These are phyloP conservation scores for Hirtodrosophila histrioides DNA, from an alignment of 2,888 invertebrate genomes.

Conservation along the genomic window DNA sequence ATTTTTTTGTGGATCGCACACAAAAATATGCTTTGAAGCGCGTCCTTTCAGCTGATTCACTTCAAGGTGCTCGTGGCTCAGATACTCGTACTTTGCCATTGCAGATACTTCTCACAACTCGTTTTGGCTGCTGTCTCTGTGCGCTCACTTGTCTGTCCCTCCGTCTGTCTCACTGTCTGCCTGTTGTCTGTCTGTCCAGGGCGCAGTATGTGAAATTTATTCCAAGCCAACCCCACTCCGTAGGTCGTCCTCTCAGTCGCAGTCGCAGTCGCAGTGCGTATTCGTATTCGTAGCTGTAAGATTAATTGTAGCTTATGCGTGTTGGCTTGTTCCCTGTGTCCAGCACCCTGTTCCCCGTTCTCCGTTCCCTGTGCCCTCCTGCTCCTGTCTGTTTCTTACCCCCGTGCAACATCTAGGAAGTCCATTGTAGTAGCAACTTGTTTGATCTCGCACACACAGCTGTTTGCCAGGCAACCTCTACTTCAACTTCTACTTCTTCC, in stretches of 20 bases:
- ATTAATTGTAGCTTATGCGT: conserved; percentile 80
- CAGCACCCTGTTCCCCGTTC: conserved; percentile 13
- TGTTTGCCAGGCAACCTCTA: conserved; percentile 15
- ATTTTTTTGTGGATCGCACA: conserved; percentile 18
- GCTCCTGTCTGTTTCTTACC: conserved; percentile 28
- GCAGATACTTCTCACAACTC: conserved; percentile 60
- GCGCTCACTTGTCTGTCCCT: conserved; percentile 49
- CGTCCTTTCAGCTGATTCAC: conserved; percentile 75
- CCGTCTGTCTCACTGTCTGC: conserved; percentile 24
- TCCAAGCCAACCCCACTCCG: conserved; percentile 65
- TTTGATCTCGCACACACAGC: conserved; percentile 64
- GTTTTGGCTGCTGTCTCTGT: conserved; percentile 51
- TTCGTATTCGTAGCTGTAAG: conserved; percentile 55
- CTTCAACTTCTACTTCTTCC: background rate
- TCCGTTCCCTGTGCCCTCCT: conserved; percentile 20
- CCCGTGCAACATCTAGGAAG: conserved; percentile 14
- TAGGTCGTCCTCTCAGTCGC: conserved; percentile 13
- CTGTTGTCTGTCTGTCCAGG: conserved; percentile 29
- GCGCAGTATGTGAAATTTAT: conserved; percentile 70
- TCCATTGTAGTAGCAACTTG: conserved; percentile 67
- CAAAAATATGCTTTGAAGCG: conserved; percentile 62
- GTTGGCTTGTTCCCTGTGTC: conserved; percentile 44
- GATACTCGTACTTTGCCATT: conserved; percentile 43
- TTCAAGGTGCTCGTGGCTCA: conserved; percentile 45
- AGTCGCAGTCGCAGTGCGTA: too few species aligned